Evolutionary conservation across 2,888 invertebrate species (phyloP).

Genomic region (Mythimna loreyi): DNA sequence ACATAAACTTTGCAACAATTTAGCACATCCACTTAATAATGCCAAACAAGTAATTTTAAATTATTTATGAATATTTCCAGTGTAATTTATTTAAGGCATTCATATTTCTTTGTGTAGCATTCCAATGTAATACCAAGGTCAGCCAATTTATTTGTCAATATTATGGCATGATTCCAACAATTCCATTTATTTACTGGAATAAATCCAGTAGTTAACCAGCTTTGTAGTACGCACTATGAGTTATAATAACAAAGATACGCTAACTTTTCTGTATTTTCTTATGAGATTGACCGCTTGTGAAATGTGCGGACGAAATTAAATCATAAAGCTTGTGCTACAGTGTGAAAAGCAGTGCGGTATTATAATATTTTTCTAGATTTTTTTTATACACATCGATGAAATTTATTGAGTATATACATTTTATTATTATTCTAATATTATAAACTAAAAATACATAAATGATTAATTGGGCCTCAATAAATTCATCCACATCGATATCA

Average conservation of each 20-base stretch:
- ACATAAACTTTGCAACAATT: constrained; percentile 35
- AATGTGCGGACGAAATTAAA: constrained; percentile 32
- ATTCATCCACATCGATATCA: too few relatives aligned
- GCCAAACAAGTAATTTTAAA: constrained; percentile 47
- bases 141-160: constrained; percentile 71
- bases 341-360: background rate
- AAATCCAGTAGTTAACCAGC: constrained; percentile 50
- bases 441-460: too few relatives aligned
- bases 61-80: constrained; percentile 54
- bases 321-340: background rate
- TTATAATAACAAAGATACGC: constrained; percentile 34
- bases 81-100: constrained; percentile 55
- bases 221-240: constrained; percentile 40
- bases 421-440: too few relatives aligned
- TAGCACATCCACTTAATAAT: constrained; percentile 38
- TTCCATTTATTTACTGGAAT: constrained; percentile 68
- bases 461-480: too few relatives aligned
- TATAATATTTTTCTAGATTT: background rate
- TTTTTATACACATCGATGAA: too few relatives aligned
- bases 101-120: constrained; percentile 59
- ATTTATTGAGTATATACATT: too few relatives aligned
- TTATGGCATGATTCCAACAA: constrained; percentile 76
- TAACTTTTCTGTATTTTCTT: constrained; percentile 43
- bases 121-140: constrained; percentile 63
- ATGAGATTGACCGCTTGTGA: constrained; percentile 37